These are phyloP conservation scores for Drosophila teissieri DNA, from an alignment of 1,140 invertebrate genomes.

Conservation along the genomic window DNA sequence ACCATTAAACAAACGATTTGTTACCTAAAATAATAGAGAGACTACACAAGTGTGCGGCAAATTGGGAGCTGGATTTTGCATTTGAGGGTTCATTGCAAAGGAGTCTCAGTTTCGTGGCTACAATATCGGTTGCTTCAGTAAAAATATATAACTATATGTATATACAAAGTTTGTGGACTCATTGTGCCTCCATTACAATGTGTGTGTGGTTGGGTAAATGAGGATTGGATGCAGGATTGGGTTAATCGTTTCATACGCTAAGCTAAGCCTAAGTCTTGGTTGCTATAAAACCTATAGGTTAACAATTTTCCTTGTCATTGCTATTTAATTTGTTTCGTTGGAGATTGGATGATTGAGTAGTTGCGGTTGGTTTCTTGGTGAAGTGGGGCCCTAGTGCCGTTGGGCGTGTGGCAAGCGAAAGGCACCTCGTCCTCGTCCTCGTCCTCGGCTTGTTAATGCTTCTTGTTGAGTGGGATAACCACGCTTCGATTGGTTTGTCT, in stretches of 20 bases:
- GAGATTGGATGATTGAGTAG: conserved; percentile 34
- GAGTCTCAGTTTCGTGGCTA: conserved; percentile 8
- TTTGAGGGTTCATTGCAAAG: conserved; percentile 1
- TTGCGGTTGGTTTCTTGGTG: conserved; percentile 5
- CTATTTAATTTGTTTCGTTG: conserved; percentile 17
- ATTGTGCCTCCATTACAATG: conserved; percentile 34
- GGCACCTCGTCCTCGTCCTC: neutral
- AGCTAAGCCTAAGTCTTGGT: conserved; percentile 65
- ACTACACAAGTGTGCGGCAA: conserved; percentile 22
- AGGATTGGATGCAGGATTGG: conserved; percentile 4
- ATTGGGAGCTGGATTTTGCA: neutral
- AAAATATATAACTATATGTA: conserved; percentile 56
- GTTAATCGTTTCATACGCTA: conserved; percentile 33
- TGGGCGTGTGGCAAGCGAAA: conserved; percentile 12
- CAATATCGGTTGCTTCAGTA: conserved; percentile 34
- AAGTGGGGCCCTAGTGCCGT: neutral
- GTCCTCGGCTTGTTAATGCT: conserved; percentile 14
- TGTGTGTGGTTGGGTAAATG: conserved; percentile 4
- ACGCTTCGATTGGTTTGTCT: conserved; percentile 41
- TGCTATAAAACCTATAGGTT: conserved; percentile 56
- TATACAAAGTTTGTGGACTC: conserved; percentile 37
- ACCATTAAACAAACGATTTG: conserved; percentile 59
- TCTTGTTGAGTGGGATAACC: conserved; percentile 38
- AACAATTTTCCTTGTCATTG: conserved; percentile 49
- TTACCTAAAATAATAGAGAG: conserved; percentile 21